Percentiles rank a stretch among this genome's conserved stretches.
These are phyloP conservation scores for Fragum fragum DNA, from an alignment of 2,888 invertebrate genomes.

Conservation along the genomic window DNA sequence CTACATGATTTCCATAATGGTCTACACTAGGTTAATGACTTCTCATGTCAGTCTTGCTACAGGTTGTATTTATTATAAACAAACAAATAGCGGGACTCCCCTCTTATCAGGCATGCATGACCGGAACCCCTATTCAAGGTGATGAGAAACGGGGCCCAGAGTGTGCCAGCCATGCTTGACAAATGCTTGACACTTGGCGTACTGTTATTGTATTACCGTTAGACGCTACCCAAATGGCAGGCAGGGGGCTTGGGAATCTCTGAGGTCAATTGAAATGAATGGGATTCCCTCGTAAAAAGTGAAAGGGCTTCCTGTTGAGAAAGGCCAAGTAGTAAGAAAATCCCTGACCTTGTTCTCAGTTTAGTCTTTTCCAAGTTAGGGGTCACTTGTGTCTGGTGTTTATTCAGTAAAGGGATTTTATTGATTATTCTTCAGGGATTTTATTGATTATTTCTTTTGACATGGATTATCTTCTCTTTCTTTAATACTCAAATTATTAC, in stretches of 20 bases:
- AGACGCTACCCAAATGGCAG: conserved; percentile 26
- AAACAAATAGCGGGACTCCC: conserved; percentile 26
- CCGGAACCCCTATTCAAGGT: conserved; percentile 12
- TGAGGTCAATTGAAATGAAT: conserved; percentile 14
- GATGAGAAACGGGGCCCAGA: conserved; percentile 15
- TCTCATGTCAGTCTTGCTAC: conserved; percentile 13
- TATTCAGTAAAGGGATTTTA: no score
- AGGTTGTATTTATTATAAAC: conserved; percentile 24
- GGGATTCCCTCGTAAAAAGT: conserved; percentile 14
- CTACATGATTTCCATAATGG: not conserved
- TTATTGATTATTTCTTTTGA: no score
- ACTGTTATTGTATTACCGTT: conserved; percentile 30
- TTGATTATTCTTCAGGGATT: no score
- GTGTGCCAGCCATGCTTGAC: conserved; percentile 26
- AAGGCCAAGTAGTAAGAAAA: not conserved
- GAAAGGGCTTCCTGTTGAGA: conserved; percentile 4
- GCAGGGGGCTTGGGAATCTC: conserved; percentile 1
- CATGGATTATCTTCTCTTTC: no score
- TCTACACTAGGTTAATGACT: not conserved
- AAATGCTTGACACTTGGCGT: conserved; percentile 32
- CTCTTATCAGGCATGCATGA: conserved; percentile 31
- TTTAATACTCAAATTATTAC: no score
- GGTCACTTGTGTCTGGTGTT: no score
- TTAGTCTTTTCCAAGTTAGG: not conserved
- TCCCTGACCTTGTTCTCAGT: not conserved